Conservation (phyloP, 1,140 invertebrate species). For the Polypedilum pembai region DNA sequence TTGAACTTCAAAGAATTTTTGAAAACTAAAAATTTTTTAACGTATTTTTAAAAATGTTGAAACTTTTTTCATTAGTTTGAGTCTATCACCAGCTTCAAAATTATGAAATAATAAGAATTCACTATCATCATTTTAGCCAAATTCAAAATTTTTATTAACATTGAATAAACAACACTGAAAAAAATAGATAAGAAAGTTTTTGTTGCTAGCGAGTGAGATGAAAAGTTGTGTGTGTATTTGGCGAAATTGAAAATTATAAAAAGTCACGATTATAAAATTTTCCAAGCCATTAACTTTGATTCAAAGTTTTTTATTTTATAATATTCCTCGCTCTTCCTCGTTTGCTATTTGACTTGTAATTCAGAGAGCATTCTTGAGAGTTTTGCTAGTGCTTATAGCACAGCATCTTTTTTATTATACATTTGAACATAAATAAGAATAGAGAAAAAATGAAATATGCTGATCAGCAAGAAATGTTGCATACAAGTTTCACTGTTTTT, state of each 20-base stretch:
- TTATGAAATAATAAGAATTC: not conserved
- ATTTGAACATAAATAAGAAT: not conserved
- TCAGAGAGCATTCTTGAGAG: not conserved
- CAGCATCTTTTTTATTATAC: not conserved
- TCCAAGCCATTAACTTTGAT: slow-evolving; percentile 21
- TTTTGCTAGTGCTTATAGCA: not conserved
- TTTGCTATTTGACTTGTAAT: slow-evolving; percentile 28
- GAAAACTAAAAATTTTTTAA: no score
- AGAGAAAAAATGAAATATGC: not conserved
- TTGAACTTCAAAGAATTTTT: no score
- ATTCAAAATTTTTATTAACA: no score
- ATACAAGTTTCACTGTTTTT: not conserved
- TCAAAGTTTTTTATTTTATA: slow-evolving; percentile 22
- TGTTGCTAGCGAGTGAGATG: not conserved
- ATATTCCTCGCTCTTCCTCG: not conserved
- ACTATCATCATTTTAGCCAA: not conserved
- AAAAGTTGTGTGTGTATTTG: not conserved
- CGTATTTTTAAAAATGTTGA: no score
- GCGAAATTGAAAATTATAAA: slow-evolving; percentile 26
- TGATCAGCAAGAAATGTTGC: not conserved
- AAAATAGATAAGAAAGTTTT: not conserved
- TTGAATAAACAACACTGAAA: no score
- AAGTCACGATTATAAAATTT: slow-evolving; percentile 27
- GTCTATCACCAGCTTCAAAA: not conserved
- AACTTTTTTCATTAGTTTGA: no score